Conservation (phyloP, 2,113 vertebrate species). For the Psilopogon haemacephalus region DNA sequence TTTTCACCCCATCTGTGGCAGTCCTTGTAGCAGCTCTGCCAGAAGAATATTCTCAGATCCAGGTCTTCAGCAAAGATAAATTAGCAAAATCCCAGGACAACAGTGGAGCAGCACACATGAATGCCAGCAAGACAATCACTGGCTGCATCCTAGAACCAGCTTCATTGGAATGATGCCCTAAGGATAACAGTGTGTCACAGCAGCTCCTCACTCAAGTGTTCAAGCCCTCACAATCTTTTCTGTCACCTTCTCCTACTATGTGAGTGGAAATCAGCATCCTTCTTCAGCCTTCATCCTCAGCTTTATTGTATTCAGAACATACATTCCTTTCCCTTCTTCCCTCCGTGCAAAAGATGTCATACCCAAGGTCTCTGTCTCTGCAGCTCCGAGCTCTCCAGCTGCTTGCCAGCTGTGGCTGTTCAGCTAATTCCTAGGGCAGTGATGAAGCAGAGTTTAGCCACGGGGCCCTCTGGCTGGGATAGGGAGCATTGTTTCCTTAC, state of each 20-base stretch:
- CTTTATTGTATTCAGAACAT: not conserved
- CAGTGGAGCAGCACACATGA: not conserved
- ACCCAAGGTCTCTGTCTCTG: not conserved
- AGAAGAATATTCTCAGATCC: not conserved
- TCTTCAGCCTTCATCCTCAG: not conserved
- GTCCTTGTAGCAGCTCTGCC: not conserved
- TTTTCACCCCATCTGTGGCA: not conserved
- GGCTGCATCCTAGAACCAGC: not conserved
- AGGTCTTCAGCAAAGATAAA: not conserved
- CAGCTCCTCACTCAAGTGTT: not conserved
- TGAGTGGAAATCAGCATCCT: not conserved
- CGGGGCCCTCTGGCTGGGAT: not conserved
- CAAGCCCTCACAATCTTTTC: not conserved
- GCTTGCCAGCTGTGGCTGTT: not conserved
- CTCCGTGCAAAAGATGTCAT: not conserved
- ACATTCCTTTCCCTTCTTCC: not conserved
- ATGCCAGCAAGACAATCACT: not conserved
- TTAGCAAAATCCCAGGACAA: not conserved
- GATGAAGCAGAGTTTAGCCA: not conserved
- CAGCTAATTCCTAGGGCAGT: not conserved
- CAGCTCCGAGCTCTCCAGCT: not conserved
- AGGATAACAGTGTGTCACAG: not conserved
- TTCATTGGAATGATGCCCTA: not conserved
- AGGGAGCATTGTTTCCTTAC: not conserved
- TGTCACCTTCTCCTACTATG: not conserved